Evolutionary conservation across 2,888 invertebrate species (phyloP).

Genomic region (Noctua janthina): DNA sequence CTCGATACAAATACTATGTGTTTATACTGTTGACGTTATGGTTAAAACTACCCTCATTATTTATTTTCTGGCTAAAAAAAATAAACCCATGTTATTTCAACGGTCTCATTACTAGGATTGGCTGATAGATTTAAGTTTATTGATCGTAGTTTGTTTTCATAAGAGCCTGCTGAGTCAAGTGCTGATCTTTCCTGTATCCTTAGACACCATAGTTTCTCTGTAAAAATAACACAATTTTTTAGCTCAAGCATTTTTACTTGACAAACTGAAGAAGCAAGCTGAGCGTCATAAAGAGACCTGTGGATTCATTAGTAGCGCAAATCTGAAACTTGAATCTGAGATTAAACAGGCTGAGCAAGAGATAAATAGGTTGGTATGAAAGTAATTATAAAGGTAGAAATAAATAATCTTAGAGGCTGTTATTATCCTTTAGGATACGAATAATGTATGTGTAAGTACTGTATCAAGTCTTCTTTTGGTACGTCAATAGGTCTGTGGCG

Average conservation of each 20-base stretch:
- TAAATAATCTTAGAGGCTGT: background rate
- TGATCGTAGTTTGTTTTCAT: background rate
- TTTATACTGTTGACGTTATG: too few species aligned
- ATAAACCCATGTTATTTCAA: background rate
- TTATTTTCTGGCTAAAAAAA: too few species aligned
- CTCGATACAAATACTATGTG: too few species aligned
- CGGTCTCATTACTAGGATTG: background rate
- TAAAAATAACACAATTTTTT: slow-evolving; percentile 31
- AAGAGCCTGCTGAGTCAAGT: background rate
- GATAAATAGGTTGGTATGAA: slow-evolving; percentile 76
- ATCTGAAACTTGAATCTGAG: slow-evolving; percentile 80
- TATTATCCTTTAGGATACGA: background rate
- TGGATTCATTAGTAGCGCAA: slow-evolving; percentile 75
- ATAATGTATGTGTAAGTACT: background rate
- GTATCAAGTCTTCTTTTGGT: background rate
- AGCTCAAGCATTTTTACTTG: slow-evolving; percentile 81
- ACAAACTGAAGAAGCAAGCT: slow-evolving; percentile 78
- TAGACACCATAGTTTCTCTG: background rate
- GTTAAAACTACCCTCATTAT: too few species aligned
- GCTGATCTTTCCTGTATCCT: background rate
- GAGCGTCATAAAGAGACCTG: slow-evolving; percentile 77
- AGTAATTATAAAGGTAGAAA: background rate
- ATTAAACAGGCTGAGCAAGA: slow-evolving; percentile 81
- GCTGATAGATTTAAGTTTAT: background rate
- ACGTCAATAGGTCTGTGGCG: background rate